Evolutionary conservation across 2,113 vertebrate species (phyloP).

Genomic region (Eupsittula cactorum): DNA sequence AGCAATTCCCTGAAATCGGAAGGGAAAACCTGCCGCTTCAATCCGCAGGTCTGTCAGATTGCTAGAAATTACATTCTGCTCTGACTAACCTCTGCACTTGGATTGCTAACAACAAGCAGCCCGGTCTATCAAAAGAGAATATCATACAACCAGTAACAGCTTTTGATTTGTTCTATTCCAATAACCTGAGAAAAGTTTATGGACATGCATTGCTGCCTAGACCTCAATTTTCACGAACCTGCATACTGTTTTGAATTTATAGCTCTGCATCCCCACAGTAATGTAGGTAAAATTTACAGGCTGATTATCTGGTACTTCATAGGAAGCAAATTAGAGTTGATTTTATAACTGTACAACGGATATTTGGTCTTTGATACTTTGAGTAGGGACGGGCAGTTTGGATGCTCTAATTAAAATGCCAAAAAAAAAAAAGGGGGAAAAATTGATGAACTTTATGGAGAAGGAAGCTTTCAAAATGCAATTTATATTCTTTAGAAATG

Average conservation of each 20-base stretch:
- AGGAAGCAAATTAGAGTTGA: constrained; percentile 80
- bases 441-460: constrained; percentile 74
- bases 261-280: constrained; percentile 55
- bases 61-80: constrained; percentile 94
- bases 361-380: constrained; percentile 73
- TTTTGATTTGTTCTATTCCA: constrained; percentile 86
- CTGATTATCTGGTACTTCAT: constrained; percentile 75
- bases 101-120: constrained; percentile 85
- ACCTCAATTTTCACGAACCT: constrained; percentile 82
- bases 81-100: constrained; percentile 85
- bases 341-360: constrained; percentile 67
- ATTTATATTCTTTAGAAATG: constrained; percentile 79
- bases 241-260: constrained; percentile 79
- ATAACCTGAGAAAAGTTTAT: constrained; percentile 85
- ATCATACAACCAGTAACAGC: constrained; percentile 81
- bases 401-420: constrained; percentile 76
- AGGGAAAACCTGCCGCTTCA: constrained; percentile 90
- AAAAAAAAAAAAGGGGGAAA: background rate
- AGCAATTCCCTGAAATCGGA: constrained; percentile 97
- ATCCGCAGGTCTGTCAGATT: constrained; percentile 91
- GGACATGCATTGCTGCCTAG: constrained; percentile 78
- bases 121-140: constrained; percentile 86
- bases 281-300: constrained; percentile 81
- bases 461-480: constrained; percentile 72
- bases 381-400: constrained; percentile 47